These are phyloP conservation scores for Manis pentadactyla DNA, from an alignment of 2,797 vertebrate genomes.

Conservation along the genomic window DNA sequence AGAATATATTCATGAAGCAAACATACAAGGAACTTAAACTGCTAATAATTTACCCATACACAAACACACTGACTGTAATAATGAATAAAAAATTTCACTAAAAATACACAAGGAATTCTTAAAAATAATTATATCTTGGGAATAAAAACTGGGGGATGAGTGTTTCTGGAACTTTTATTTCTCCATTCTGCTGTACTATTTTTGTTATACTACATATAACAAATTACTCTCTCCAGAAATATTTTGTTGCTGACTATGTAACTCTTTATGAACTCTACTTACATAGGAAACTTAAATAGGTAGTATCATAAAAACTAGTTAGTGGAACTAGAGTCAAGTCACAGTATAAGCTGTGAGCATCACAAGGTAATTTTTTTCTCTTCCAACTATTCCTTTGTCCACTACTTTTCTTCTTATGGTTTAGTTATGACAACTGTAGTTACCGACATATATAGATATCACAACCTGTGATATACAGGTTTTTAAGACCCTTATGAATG, in stretches of 20 bases:
- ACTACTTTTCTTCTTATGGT: background rate
- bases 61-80: background rate
- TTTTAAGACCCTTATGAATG: conserved; percentile 23
- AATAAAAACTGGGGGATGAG: background rate
- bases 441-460: background rate
- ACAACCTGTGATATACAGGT: background rate
- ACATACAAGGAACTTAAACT: conserved; percentile 10
- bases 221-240: background rate
- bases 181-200: background rate
- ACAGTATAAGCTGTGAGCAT: background rate
- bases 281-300: background rate
- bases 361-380: background rate
- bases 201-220: conserved; percentile 27
- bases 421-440: background rate
- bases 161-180: background rate
- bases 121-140: background rate
- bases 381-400: conserved; percentile 1
- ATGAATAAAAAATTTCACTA: conserved; percentile 32
- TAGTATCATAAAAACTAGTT: background rate
- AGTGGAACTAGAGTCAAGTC: background rate
- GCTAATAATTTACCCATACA: background rate
- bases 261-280: conserved; percentile 7
- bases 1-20: background rate
- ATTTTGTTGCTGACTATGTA: background rate
- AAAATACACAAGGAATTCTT: background rate